Percentiles rank a stretch among this genome's conserved stretches.
These are phyloP conservation scores for Ascaphus truei DNA, from an alignment of 2,113 vertebrate species.

Conservation along the genomic window DNA sequence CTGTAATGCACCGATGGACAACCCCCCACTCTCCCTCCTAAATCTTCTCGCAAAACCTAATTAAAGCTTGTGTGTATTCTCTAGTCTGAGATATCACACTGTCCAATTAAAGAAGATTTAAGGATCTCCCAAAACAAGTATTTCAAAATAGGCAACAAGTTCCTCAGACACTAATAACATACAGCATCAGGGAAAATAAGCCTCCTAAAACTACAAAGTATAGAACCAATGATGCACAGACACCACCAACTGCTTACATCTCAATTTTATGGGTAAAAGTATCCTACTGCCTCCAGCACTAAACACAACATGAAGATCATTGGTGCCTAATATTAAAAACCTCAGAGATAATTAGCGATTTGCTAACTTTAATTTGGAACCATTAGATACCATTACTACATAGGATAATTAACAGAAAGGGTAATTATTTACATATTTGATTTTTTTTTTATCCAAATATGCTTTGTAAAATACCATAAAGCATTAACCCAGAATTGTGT, in stretches of 20 bases:
- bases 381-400: constrained; percentile 4
- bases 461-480: neutral
- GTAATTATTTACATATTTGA: neutral
- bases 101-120: constrained; percentile 25
- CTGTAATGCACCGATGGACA: constrained; percentile 38
- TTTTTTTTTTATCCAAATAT: neutral
- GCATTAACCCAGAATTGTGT: neutral
- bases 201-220: neutral
- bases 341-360: constrained; percentile 4
- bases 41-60: constrained; percentile 44
- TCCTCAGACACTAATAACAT: neutral
- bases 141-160: constrained; percentile 11
- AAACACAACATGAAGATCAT: constrained; percentile 11
- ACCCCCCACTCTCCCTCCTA: constrained; percentile 37
- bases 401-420: neutral
- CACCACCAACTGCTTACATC: neutral
- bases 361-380: constrained; percentile 16
- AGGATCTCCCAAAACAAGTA: neutral
- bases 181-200: constrained; percentile 23
- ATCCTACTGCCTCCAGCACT: neutral
- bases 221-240: neutral
- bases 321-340: constrained; percentile 12
- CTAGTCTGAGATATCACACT: constrained; percentile 6
- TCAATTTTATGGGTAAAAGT: neutral
- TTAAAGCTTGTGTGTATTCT: constrained; percentile 30